These are phyloP conservation scores for Drosophila sproati DNA, from an alignment of 1,140 invertebrate species.

Conservation along the genomic window DNA sequence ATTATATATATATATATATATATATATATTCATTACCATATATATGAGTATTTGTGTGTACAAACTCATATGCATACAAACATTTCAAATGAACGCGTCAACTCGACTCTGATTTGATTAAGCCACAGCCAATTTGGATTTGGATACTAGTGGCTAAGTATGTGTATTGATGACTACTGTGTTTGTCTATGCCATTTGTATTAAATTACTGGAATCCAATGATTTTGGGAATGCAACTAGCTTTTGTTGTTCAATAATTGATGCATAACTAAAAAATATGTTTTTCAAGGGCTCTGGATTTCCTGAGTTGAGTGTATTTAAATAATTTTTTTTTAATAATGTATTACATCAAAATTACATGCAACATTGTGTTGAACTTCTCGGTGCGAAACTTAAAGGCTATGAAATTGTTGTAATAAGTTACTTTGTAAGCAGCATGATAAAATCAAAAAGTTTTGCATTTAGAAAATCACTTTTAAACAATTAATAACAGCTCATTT, in stretches of 20 bases:
- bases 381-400: no score
- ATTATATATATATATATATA: neutral
- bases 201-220: slow-evolving; percentile 14
- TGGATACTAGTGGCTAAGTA: neutral
- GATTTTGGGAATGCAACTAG: slow-evolving; percentile 6
- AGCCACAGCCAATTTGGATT: slow-evolving; percentile 22
- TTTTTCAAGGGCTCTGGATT: neutral
- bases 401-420: no score
- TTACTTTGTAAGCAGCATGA: no score
- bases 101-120: slow-evolving; percentile 73
- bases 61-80: neutral
- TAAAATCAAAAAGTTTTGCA: no score
- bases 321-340: no score
- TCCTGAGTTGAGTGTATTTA: neutral
- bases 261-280: neutral
- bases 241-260: slow-evolving; percentile 3
- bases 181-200: neutral
- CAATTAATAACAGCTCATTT: no score
- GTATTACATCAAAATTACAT: no score
- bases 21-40: neutral
- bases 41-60: neutral
- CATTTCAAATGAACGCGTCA: slow-evolving; percentile 56
- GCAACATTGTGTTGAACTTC: no score
- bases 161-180: neutral
- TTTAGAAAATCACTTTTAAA: no score